A percentile compares a stretch with the other conserved stretches of the same genome.
Evolutionary conservation across 2,113 vertebrate species (phyloP).

Genomic region (Callipepla squamata): DNA sequence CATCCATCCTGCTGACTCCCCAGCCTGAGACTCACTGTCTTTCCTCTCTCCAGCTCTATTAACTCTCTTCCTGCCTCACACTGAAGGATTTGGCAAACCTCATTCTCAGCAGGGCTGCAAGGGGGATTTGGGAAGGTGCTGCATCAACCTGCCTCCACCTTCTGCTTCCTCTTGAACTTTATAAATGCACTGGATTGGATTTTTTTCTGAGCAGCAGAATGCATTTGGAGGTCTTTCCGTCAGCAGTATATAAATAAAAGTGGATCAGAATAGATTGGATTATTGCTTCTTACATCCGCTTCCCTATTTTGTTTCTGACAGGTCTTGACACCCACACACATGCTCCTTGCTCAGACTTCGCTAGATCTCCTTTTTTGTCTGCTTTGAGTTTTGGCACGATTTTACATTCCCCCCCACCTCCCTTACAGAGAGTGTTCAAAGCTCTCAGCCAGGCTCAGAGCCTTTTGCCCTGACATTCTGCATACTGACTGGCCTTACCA

Average conservation of each 20-base stretch:
- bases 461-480: not conserved
- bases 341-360: not conserved
- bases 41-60: not conserved
- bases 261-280: conserved; percentile 56
- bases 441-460: not conserved
- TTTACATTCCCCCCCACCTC: not conserved
- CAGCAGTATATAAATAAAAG: conserved; percentile 57
- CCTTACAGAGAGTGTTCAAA: not conserved
- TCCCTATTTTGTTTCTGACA: conserved; percentile 55
- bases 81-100: not conserved
- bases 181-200: not conserved
- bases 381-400: conserved; percentile 7
- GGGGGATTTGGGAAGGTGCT: not conserved
- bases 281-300: conserved; percentile 39
- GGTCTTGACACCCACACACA: conserved; percentile 49
- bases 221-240: conserved; percentile 1
- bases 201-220: conserved; percentile 25
- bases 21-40: not conserved
- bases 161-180: not conserved
- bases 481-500: not conserved
- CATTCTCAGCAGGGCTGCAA: not conserved
- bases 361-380: conserved; percentile 5
- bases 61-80: not conserved
- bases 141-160: not conserved
- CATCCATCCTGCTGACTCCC: not conserved